Conservation (phyloP, 1,140 invertebrate species). For the Drepana arcuata region DNA sequence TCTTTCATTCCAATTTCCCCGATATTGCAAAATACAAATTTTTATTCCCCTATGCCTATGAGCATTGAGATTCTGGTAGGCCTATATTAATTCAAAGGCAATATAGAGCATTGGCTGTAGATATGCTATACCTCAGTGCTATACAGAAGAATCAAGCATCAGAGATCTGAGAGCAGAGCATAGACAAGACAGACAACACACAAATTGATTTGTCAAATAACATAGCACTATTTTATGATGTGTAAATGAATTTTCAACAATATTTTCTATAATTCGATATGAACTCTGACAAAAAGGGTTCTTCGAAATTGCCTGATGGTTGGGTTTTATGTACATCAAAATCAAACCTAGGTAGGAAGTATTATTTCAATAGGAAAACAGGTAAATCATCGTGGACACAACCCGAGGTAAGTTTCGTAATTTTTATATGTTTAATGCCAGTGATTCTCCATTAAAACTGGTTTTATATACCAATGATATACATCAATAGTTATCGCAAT, state of each 20-base stretch:
- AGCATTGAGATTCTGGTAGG: too few relatives aligned
- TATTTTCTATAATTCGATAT: constrained; percentile 26
- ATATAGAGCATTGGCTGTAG: too few relatives aligned
- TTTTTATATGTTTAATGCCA: constrained; percentile 12
- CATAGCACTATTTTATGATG: constrained; percentile 8
- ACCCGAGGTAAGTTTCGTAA: constrained; percentile 50
- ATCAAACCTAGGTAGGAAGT: constrained; percentile 56
- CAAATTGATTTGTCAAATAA: constrained; percentile 23
- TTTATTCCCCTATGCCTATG: too few relatives aligned
- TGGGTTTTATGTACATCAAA: constrained; percentile 56
- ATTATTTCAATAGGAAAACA: constrained; percentile 60
- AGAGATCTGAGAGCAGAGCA: not conserved
- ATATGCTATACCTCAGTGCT: too few relatives aligned
- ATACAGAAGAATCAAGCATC: too few relatives aligned
- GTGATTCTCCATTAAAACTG: constrained; percentile 1
- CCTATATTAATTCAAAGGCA: too few relatives aligned
- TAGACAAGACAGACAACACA: constrained; percentile 12
- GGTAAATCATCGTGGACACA: constrained; percentile 58
- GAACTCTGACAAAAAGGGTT: constrained; percentile 35
- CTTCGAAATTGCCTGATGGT: constrained; percentile 36
- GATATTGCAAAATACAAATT: too few relatives aligned
- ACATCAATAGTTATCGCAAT: too few relatives aligned
- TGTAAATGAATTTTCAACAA: constrained; percentile 17
- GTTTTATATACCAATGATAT: too few relatives aligned
- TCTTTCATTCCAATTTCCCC: too few relatives aligned